Percentiles rank a stretch among this genome's conserved stretches.
phyloP scores from a whole-genome alignment of 2,888 invertebrate species.

The Scaptomyza parva region DNA sequence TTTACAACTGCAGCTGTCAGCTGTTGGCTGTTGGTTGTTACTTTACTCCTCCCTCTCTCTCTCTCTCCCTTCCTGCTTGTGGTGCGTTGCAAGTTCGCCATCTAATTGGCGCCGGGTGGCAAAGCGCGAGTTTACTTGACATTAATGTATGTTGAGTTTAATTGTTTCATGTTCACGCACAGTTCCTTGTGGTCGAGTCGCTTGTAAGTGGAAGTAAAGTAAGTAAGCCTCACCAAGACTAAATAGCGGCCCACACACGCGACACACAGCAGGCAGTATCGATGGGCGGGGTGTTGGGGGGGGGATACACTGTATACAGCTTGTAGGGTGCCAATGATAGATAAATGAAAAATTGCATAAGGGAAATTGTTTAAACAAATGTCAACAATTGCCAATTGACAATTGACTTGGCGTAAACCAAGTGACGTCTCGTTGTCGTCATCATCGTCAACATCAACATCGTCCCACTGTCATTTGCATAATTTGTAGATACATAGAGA shows the following conservation, averaged over 20 bases:
- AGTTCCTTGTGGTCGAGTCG: conserved; percentile 55
- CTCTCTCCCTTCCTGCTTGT: conserved; percentile 1
- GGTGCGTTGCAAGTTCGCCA: conserved; percentile 48
- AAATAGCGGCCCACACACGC: conserved; percentile 44
- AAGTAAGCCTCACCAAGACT: not conserved
- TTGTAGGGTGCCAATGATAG: conserved; percentile 35
- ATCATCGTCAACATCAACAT: not conserved
- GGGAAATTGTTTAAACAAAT: conserved; percentile 69
- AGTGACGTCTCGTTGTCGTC: conserved; percentile 45
- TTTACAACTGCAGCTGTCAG: conserved; percentile 76
- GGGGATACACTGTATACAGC: not conserved
- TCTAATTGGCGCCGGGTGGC: conserved; percentile 71
- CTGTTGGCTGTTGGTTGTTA: conserved; percentile 27
- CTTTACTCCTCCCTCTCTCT: conserved; percentile 31
- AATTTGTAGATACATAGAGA: conserved; percentile 71
- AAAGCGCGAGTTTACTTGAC: conserved; percentile 79
- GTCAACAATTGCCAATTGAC: conserved; percentile 60
- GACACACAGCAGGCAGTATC: conserved; percentile 10
- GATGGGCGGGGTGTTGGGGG: not conserved
- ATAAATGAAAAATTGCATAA: conserved; percentile 46
- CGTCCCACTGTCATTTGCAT: conserved; percentile 74
- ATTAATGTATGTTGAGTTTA: conserved; percentile 80
- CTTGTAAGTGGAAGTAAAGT: conserved; percentile 1
- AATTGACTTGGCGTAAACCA: conserved; percentile 48
- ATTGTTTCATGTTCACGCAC: conserved; percentile 77